A percentile compares a stretch with the other conserved stretches of the same genome.
Conservation (phyloP, 2,888 invertebrate species). For the Caenorhabditis sp. region DNA sequence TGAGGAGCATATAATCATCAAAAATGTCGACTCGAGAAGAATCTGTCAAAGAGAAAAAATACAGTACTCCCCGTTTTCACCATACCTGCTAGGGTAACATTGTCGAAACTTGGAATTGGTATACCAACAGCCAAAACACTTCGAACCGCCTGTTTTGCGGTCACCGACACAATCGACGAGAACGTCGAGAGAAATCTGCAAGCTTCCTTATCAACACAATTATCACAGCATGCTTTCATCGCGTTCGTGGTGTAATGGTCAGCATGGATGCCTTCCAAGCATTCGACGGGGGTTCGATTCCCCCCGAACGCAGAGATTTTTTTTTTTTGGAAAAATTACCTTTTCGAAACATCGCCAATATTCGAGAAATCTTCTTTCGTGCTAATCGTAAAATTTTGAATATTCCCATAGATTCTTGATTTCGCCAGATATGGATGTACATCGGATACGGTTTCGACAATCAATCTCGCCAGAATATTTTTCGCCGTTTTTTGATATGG, state of each 20-base stretch:
- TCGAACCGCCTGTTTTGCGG: constrained; percentile 46
- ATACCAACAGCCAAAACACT: constrained; percentile 54
- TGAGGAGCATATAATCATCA: constrained; percentile 36
- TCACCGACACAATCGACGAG: constrained; percentile 44
- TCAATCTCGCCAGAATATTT: constrained; percentile 53
- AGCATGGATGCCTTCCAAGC: constrained; percentile 58
- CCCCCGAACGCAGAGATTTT: constrained; percentile 47
- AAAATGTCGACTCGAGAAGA: constrained; percentile 41
- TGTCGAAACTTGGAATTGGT: constrained; percentile 61
- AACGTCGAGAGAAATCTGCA: constrained; percentile 55
- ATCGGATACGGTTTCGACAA: constrained; percentile 43
- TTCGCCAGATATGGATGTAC: constrained; percentile 48
- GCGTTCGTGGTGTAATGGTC: constrained; percentile 57
- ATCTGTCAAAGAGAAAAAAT: constrained; percentile 11
- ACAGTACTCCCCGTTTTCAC: too few species aligned
- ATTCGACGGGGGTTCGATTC: constrained; percentile 55
- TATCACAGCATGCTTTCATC: too few species aligned
- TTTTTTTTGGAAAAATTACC: constrained; percentile 36
- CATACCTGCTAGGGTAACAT: constrained; percentile 54
- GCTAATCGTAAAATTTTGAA: constrained; percentile 43
- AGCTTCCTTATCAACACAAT: too few species aligned
- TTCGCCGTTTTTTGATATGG: constrained; percentile 19
- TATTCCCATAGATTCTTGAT: constrained; percentile 41
- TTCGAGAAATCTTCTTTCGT: constrained; percentile 50
- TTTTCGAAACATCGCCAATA: constrained; percentile 54